phyloP scores from a whole-genome alignment of 37 sponge, comb jelly and placozoan genomes.

The Geodia barretti region DNA sequence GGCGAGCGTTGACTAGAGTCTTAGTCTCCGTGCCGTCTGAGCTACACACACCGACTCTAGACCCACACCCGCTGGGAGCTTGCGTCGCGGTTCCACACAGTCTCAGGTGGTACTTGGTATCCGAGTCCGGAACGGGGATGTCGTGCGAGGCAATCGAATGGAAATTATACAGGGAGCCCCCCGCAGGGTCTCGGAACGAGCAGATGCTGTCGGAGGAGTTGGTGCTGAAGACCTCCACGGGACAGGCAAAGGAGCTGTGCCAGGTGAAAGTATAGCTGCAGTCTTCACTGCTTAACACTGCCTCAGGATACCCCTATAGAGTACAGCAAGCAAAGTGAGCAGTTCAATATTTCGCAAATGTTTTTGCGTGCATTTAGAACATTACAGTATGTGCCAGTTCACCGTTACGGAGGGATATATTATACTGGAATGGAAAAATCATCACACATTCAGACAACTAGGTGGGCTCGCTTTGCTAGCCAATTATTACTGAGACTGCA shows the following conservation, averaged over 20 bases:
- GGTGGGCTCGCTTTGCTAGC: too few relatives aligned
- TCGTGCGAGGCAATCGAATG: constrained; percentile 18
- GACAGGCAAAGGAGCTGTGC: constrained; percentile 53
- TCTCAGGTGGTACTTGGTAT: constrained; percentile 22
- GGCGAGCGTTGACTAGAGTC: constrained; percentile 26
- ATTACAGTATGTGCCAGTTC: background rate
- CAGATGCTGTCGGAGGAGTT: constrained; percentile 20
- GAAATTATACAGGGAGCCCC: background rate
- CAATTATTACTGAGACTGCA: too few relatives aligned
- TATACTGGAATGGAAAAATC: too few relatives aligned
- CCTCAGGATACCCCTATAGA: constrained; percentile 28
- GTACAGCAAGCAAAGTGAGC: too few relatives aligned
- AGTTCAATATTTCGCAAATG: too few relatives aligned
- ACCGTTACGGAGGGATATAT: too few relatives aligned
- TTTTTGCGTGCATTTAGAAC: too few relatives aligned
- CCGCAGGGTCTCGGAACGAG: constrained; percentile 24
- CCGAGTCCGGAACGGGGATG: background rate
- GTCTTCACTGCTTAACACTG: constrained; percentile 4
- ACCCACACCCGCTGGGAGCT: constrained; percentile 6
- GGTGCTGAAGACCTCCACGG: constrained; percentile 18
- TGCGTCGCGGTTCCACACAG: constrained; percentile 40
- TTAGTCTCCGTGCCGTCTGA: constrained; percentile 4
- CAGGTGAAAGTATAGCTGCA: constrained; percentile 47
- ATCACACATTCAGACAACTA: too few relatives aligned
- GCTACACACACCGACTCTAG: constrained; percentile 21